phyloP scores from a whole-genome alignment of 64 coral and sea anemone species.

The Pachyseris speciosa region DNA sequence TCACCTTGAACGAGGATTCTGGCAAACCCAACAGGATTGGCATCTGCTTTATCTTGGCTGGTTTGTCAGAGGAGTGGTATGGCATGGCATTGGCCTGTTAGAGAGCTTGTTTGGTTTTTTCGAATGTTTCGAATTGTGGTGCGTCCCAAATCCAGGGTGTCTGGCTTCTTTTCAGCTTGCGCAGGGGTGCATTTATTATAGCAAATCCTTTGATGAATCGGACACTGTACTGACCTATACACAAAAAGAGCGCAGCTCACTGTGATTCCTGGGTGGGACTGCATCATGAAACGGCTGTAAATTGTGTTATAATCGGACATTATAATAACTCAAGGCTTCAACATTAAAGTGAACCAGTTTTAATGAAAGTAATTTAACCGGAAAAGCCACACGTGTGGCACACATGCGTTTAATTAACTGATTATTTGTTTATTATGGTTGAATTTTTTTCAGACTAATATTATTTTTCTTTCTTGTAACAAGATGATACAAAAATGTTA shows the following conservation, averaged over 20 bases:
- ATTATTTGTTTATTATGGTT: no score
- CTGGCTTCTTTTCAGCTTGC: constrained; percentile 13
- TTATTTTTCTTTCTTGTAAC: no score
- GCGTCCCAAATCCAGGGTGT: constrained; percentile 20
- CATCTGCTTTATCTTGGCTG: background rate
- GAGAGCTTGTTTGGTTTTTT: constrained; percentile 8
- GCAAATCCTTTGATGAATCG: constrained; percentile 34
- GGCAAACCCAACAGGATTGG: background rate
- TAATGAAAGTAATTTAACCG: no score
- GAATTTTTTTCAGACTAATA: no score
- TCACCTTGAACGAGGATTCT: constrained; percentile 6
- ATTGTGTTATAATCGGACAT: no score
- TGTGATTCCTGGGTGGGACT: background rate
- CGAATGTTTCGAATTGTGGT: constrained; percentile 21
- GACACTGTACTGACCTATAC: constrained; percentile 24
- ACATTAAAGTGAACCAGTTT: no score
- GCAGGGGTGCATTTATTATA: background rate
- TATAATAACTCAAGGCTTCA: no score
- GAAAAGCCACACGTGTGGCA: no score
- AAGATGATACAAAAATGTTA: no score
- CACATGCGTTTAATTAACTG: no score
- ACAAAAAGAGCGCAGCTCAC: constrained; percentile 31
- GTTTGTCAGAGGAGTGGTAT: background rate
- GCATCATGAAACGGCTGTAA: background rate
- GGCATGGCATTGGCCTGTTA: constrained; percentile 5